Evolutionary conservation across 2,113 vertebrate species (phyloP), one percentile per base, ranked within the genome.

Genomic region (Calidris pygmaea): DNA sequence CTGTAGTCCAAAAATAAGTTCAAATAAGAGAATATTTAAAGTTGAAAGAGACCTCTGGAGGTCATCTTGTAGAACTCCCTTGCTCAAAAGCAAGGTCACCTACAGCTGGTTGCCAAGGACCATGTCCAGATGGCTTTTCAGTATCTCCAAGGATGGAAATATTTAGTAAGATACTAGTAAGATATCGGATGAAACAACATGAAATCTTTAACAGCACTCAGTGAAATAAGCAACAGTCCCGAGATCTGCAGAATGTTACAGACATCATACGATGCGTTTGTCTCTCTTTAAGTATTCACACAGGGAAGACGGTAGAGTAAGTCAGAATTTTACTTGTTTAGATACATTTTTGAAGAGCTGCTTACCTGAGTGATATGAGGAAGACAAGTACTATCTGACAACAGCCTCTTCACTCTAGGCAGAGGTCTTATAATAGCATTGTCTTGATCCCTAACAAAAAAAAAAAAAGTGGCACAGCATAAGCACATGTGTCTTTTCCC

Each of bases 341-440:
- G 9, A 32, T 13, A 32, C 0, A 18, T 63, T 80, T 83, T 35
- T 66, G 6, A 66, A 71, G 63, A 90, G 29, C 4, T 68, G 87
- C 80, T 95, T 97, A 99, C 99, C 98, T 99, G 99, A 85, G 99
- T 99, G 77, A 99, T 99, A 86, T 99, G 99, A 45, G 99, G 99
- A 87, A 99, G 98, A 95, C 99, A 99, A 65, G 99, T 99, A 83
- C 98, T 99, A 74, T 99, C 99, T 82, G 98, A 99, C 80, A 99
- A 98, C 68, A 99, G 98, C 88, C 99, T 98, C 96, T 99, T 99
- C 94, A 99, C 99, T 97, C 98, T 99, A 37, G 99, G 99, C 63
- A 99, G 97, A 93, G 99, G 99, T 90, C 99, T 98, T 94, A 99
- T 99, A 87, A 99, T 99, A 85, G 99, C 98, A 94, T 99, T 99